Evolutionary conservation across 2,888 invertebrate genomes (phyloP).

Genomic region (Adineta ricciae): DNA sequence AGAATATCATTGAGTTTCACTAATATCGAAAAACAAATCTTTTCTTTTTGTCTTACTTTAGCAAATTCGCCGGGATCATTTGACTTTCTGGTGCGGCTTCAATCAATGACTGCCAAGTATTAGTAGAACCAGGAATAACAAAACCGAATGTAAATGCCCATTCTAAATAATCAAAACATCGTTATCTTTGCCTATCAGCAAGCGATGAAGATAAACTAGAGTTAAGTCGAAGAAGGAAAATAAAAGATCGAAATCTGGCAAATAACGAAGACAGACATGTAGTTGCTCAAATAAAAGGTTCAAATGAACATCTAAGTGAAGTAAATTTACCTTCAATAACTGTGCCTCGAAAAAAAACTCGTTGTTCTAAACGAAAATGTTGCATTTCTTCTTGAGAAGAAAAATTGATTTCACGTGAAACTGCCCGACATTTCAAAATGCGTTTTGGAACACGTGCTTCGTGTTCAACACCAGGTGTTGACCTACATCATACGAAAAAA

Average conservation of each 20-base stretch:
- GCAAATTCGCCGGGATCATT: constrained; percentile 98
- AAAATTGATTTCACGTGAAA: constrained; percentile 55
- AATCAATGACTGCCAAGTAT: constrained; percentile 96
- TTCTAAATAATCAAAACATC: constrained; percentile 59
- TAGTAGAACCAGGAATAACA: constrained; percentile 93
- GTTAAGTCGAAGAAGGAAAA: no score
- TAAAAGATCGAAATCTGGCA: no score
- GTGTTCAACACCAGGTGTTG: constrained; percentile 74
- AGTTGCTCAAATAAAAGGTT: no score
- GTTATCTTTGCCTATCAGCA: no score
- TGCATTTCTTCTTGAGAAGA: constrained; percentile 76
- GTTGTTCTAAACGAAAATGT: constrained; percentile 82
- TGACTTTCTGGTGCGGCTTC: constrained; percentile 97
- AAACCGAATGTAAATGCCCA: constrained; percentile 99
- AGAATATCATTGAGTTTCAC: no score
- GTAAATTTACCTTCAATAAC: constrained; percentile 62
- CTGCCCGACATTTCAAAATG: constrained; percentile 75
- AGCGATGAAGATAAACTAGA: no score
- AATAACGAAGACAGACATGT: no score
- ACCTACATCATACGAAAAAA: constrained; percentile 47
- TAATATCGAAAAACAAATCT: not conserved
- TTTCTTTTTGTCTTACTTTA: constrained; percentile 62
- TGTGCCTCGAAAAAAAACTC: constrained; percentile 65
- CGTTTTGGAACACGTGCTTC: constrained; percentile 94
- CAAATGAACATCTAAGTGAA: no score